Evolutionary conservation across 2,797 vertebrate species (phyloP), one percentile per base, ranked within the genome.

Genomic region (Arrhamphus sclerolepis): DNA sequence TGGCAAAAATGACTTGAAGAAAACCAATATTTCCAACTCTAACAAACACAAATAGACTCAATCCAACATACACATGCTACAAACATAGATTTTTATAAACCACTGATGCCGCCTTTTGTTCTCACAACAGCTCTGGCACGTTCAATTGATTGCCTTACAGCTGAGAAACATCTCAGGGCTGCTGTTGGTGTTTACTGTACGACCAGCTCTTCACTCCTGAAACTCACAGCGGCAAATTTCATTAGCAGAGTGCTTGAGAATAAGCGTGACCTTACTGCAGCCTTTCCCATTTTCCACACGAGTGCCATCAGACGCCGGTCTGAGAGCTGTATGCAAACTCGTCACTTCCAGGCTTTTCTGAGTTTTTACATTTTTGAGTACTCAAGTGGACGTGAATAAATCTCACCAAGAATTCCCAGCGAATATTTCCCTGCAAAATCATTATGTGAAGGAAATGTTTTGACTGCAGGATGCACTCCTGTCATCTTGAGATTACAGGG

Each of bases 361-460:
- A 68, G 65, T 60, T 77, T 67, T 40, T 75, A 43, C n/a, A 80
- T 85, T 74, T 66, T 71, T 24, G 49, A 70, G 64, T 16, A 13
- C 56, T 64, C 22, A 11, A 50, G 42, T 62, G 58, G 63, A 59
- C 62, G 34, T 75, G 60, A 86, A 81, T 75, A 75, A 75, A 81
- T 70, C 74, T 46, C 3, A 13, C 48, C 3, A 11, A 46, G 59
- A 82, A 84, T 75, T 69, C 71, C 57, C 58, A 1, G 16, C 5
- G 43, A 54, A 39, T 49, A 0, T 18, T 16, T 62, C 19, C 50
- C 67, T 70, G 53, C 19, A 7, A 34, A 75, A 78, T 86, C 75
- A 65, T 81, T 85, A 85, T 70, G 49, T 51, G 72, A 61, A 64
- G 87, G 84, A 86, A 82, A 64, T 70, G 76, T 78, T 85, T 83